Evolutionary conservation across 2,797 vertebrate genomes (phyloP).

Genomic region (Macropodus opercularis): DNA sequence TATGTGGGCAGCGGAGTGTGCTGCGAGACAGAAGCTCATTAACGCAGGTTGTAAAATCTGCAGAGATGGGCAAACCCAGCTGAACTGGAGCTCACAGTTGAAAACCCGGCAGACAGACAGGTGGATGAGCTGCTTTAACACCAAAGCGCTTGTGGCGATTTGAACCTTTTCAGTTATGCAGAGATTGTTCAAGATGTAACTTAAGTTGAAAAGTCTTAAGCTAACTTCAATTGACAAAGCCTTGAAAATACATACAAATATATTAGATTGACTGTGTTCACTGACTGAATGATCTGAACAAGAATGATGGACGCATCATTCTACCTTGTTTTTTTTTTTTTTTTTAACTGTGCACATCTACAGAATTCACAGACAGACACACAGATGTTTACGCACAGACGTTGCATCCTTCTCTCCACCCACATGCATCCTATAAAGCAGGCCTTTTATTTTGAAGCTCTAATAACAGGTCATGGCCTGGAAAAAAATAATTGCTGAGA

Average conservation of each 20-base stretch:
- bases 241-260: too few species aligned
- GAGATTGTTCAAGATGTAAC: too few species aligned
- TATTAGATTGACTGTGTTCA: too few species aligned
- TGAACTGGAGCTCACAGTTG: constrained; percentile 29
- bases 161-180: too few species aligned
- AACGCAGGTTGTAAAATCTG: constrained; percentile 64
- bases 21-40: constrained; percentile 66
- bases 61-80: constrained; percentile 50
- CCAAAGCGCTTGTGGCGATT: too few species aligned
- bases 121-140: constrained; percentile 3
- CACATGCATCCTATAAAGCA: constrained; percentile 52
- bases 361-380: constrained; percentile 39
- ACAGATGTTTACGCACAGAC: constrained; percentile 41
- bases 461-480: constrained; percentile 65
- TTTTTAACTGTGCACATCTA: constrained; percentile 28
- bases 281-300: too few species aligned
- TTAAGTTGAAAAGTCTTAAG: too few species aligned
- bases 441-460: constrained; percentile 68
- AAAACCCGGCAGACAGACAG: constrained; percentile 34
- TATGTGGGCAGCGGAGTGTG: constrained; percentile 39
- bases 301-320: too few species aligned
- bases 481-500: constrained; percentile 72
- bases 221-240: too few species aligned
- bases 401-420: constrained; percentile 32
- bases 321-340: too few species aligned